Evolutionary conservation across 1,140 invertebrate species (phyloP), one percentile per base, ranked within the genome.

Genomic region (Paraescarpia echinospica): DNA sequence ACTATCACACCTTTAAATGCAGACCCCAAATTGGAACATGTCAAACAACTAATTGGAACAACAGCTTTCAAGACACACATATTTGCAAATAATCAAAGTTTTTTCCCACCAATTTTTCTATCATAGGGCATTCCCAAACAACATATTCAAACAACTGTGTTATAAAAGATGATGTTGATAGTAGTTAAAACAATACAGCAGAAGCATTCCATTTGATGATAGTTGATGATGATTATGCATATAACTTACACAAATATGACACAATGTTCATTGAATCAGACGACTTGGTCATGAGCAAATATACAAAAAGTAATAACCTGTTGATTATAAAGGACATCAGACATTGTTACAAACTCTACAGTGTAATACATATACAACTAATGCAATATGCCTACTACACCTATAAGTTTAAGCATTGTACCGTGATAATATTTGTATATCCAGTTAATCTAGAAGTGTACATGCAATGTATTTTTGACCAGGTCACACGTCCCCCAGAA

Each of bases 401-500:
- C n/a, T n/a, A n/a, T n/a, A n/a, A n/a, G n/a, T 35, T 91, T 35
- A 9, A 35, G 34, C 27, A 92, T 34, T 18, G 31, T 91, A 33
- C 8, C 33, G 18, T 27, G 88, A 35, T 93, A 9, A 91, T 91
- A 88, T 77, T 91, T 91, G 34, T 88, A 33, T 90, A 0, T 27
- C 33, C 33, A 51, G 8, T 51, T 90, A 34, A 77, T 91, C 89
- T 89, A 5, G 91, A 91, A 92, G 93, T 92, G 89, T 59, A 33
- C n/a, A 92, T 92, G 31, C 34, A 89, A 34, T 93, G 34, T 89
- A 48, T 35, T 34, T n/a, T 92, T 93, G 27, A 89, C 33, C 92
- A 95, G 95, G 96, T 97, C 95, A 97, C 97, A 97, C 96, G 96
- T 92, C 97, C 98, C 9, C 95, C 97, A 89, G 97, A 98, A 94